These are phyloP conservation scores for Sinhomidia bicolor DNA, from an alignment of 2,888 invertebrate genomes.

Conservation along the genomic window DNA sequence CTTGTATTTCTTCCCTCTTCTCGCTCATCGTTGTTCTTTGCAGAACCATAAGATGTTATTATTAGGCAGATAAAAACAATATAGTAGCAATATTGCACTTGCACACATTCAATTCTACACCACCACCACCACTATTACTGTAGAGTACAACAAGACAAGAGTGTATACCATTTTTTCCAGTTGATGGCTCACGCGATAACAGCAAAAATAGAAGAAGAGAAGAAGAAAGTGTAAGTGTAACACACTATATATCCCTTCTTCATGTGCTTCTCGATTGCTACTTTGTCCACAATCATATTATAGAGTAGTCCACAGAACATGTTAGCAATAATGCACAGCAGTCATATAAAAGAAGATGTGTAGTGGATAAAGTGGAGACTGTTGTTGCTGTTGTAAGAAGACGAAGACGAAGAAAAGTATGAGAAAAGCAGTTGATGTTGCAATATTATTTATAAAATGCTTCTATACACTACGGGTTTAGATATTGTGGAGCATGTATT, in stretches of 20 bases:
- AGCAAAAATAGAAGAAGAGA: neutral
- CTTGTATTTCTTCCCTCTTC: slow-evolving; percentile 2
- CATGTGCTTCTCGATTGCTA: neutral
- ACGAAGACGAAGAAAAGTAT: neutral
- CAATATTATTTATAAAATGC: slow-evolving; percentile 2
- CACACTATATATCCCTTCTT: neutral
- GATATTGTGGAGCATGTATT: too few species aligned
- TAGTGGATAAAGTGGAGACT: too few species aligned
- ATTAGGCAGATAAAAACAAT: neutral
- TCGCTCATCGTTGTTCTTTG: neutral
- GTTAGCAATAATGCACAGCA: slow-evolving; percentile 16
- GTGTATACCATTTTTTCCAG: slow-evolving; percentile 20
- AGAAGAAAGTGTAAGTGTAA: too few species aligned
- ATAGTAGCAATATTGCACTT: neutral
- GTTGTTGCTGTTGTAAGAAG: neutral
- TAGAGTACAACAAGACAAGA: neutral
- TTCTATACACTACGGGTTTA: neutral
- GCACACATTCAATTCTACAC: neutral
- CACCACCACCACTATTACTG: too few species aligned
- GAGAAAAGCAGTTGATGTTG: slow-evolving; percentile 1
- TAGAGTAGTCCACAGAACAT: neutral
- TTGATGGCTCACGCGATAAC: slow-evolving; percentile 26
- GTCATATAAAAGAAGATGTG: neutral
- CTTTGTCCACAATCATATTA: neutral
- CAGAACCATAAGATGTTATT: neutral